Evolutionary conservation across 2,113 vertebrate species (phyloP).

Genomic region (Anguilla rostrata): DNA sequence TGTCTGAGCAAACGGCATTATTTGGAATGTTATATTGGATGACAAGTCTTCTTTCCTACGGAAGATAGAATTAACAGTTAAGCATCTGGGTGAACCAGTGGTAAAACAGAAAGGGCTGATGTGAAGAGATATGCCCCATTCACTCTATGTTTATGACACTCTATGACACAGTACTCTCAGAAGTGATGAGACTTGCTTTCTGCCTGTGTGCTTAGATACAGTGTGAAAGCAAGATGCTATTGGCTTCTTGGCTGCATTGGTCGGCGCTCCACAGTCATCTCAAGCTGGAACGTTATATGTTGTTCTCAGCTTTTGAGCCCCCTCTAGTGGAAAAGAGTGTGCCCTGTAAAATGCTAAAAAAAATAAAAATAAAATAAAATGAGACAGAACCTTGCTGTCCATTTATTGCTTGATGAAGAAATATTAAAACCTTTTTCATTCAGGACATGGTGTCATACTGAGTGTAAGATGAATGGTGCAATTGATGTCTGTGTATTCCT

Average conservation of each 20-base stretch:
- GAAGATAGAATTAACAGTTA: too few species aligned
- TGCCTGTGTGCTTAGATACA: not conserved
- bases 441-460: too few species aligned
- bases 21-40: too few species aligned
- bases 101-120: too few species aligned
- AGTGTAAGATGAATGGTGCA: not conserved
- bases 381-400: not conserved
- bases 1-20: too few species aligned
- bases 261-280: not conserved
- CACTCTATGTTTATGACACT: not conserved
- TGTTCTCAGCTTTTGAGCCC: not conserved
- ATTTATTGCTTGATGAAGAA: not conserved
- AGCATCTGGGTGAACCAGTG: too few species aligned
- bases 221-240: not conserved
- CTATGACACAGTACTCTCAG: not conserved
- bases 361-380: not conserved
- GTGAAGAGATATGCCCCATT: not conserved
- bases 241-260: not conserved
- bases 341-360: not conserved
- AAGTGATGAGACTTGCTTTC: not conserved
- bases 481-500: not conserved
- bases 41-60: too few species aligned
- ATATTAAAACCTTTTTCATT: too few species aligned
- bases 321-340: not conserved
- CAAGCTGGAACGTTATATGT: not conserved